Base-by-base conservation (phyloP, 2,888 invertebrate genomes). In the Protodeltote pygarga region DNA sequence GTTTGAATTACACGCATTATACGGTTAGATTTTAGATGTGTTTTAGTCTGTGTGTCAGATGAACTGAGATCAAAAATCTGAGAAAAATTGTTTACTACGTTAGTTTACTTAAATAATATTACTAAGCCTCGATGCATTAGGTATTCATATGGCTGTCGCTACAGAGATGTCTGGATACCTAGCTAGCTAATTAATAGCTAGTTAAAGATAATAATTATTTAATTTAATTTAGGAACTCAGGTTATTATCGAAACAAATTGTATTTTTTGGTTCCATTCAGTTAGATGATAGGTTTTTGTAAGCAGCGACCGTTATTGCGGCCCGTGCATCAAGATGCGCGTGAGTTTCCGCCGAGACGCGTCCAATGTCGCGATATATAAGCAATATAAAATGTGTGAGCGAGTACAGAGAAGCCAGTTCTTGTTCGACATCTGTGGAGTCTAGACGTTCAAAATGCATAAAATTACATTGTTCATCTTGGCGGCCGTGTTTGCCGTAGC, bases 401-500 rank as follows among this genome's bases (percentile, higher is more conserved):
- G 76, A 67, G 73, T 65, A 64, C 68, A 68, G 42, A 42, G 51
- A 71, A 81, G 85, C 79, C 88, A 91, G 90, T 91, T 85, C 78
- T 68, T 72, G 65, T 44, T 53, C 73, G 75, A 76, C 77, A 71
- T 73, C 75, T 50, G 80, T 53, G 45, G 61, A 67, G 78, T 67
- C 42, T 65, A 62, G 69, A 83, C 84, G 85, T 80, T 55, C 65
- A 75, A 70, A 65, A 92, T 91, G 91, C 79, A 86, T 61, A 72
- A 75, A 57, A 60, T 79, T 46, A 85, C 81, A 61, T 58, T 92
- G 49, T 68, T 89, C 70, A 63, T 89, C 60, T 76, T 91, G 41
- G 79, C 79, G 55, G 84, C 83, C 53, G 67, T 87, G 65, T 73
- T 84, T 71, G 79, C 87, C 65, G 81, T 86, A 69, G 85, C 83